Conservation (phyloP, 2,888 invertebrate genomes). For the Carpatolechia fugitivella region DNA sequence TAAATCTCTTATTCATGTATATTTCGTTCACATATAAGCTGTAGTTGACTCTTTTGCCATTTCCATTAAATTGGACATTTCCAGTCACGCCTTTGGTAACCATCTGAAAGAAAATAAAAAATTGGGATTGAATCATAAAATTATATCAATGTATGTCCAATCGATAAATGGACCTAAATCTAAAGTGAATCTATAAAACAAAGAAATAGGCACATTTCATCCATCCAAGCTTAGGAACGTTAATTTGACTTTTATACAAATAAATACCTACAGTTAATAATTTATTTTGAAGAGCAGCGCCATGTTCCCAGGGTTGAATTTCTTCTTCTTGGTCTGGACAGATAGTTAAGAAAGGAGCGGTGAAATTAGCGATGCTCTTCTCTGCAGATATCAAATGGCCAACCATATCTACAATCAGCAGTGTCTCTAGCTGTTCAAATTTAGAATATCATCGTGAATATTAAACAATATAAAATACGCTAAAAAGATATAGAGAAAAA, state of each 20-base stretch:
- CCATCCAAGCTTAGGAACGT: no score
- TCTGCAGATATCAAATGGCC: conserved; percentile 57
- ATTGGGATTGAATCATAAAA: no score
- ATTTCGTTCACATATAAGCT: conserved; percentile 83
- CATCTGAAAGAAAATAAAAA: conserved; percentile 66
- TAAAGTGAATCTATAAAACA: no score
- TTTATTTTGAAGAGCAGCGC: conserved; percentile 51
- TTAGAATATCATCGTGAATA: no score
- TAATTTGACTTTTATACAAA: no score
- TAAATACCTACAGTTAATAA: conserved; percentile 52
- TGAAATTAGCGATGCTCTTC: conserved; percentile 26
- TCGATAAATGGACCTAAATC: neutral
- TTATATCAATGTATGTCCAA: no score
- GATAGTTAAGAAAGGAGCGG: conserved; percentile 23
- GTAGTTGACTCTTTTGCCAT: conserved; percentile 84
- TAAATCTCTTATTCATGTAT: conserved; percentile 39
- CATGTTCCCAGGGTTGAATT: conserved; percentile 55
- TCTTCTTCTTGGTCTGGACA: conserved; percentile 34
- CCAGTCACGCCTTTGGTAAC: conserved; percentile 83
- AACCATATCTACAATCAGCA: conserved; percentile 64
- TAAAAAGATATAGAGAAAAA: no score
- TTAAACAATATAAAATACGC: no score
- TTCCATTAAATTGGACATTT: conserved; percentile 82
- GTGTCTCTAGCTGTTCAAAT: conserved; percentile 47
- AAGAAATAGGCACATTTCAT: no score